Evolutionary conservation across 2,113 vertebrate species (phyloP), one percentile per base, ranked within the genome.

Genomic region (Etheostoma spectabile): DNA sequence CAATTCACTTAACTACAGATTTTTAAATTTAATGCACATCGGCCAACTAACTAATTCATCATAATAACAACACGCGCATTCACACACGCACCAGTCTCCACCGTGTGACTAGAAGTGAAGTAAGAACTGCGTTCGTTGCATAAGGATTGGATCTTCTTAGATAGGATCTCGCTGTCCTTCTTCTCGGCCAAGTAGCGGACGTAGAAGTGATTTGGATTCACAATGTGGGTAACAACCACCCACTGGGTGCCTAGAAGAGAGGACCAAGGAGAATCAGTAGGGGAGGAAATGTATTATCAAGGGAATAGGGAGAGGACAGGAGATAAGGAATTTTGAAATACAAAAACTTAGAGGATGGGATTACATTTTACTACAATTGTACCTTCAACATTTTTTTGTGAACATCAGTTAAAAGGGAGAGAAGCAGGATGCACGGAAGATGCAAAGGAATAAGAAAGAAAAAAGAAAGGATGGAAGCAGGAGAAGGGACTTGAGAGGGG

Each of bases 171-270:
- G 0, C 86, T 81, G 59, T 92, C 91, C 84, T 86, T 96, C 81
- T 76, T 95, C 88, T 97, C 95, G 0, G 94, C 87, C 59, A 95
- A 87, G 49, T 95, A 96, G n/a, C 77, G 93, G 67, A 99, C 21
- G 11, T 97, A 99, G 92, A 99, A 99, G 85, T 97, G 95, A 89
- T 93, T 96, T 6, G 98, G 98, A 91, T 95, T 96, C 92, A 96
- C 84, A 52, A 99, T 88, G 35, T 96, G 95, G 64, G 92, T 96
- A 52, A 98, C 94, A 16, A 96, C 87, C 87, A 98, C 97, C 74
- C 96, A 94, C 69, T 96, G 82, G n/a, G 42, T 35, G 5, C 80
- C 91, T 93, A 46, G 8, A 38, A 63, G 21, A 65, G 24, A 27
- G 19, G 14, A 48, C 16, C 4, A 52, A n/a, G 24, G 14, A 63